These are phyloP conservation scores for Chloebia gouldiae DNA, from an alignment of 2,113 vertebrate genomes.

Conservation along the genomic window DNA sequence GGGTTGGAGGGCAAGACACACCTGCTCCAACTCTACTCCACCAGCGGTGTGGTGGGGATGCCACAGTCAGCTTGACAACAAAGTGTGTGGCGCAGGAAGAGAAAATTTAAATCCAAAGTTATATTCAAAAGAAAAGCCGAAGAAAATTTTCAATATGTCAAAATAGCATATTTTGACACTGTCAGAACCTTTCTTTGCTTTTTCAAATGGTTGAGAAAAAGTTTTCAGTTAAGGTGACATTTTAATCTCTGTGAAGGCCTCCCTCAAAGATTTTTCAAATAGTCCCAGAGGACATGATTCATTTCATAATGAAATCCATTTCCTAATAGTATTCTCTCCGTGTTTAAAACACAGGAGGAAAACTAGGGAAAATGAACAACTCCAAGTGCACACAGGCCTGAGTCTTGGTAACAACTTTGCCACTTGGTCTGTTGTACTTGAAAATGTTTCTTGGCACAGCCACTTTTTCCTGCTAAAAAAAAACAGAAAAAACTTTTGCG, in stretches of 20 bases:
- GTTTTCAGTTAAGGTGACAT: background rate
- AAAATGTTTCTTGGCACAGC: background rate
- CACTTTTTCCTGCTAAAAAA: background rate
- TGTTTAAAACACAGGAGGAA: background rate
- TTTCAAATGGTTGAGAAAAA: background rate
- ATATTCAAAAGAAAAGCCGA: background rate
- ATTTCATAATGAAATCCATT: background rate
- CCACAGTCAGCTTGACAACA: rapidly evolving
- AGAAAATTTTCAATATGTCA: background rate
- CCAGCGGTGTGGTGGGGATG: background rate
- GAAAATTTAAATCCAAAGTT: background rate
- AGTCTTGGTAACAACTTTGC: background rate
- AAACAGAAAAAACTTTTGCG: background rate
- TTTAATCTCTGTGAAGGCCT: background rate
- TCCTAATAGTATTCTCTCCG: background rate
- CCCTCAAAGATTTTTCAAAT: background rate
- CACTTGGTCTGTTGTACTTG: background rate
- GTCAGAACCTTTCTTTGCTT: background rate
- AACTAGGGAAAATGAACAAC: background rate
- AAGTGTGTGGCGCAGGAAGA: background rate
- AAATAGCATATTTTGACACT: background rate
- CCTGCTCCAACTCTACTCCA: background rate
- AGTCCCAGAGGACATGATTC: background rate
- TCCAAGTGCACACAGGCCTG: background rate
- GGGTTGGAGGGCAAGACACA: background rate